Percentiles rank a stretch among this genome's conserved stretches.
These are phyloP conservation scores for Cerastis rubricosa DNA, from an alignment of 2,888 invertebrate genomes.

Conservation along the genomic window DNA sequence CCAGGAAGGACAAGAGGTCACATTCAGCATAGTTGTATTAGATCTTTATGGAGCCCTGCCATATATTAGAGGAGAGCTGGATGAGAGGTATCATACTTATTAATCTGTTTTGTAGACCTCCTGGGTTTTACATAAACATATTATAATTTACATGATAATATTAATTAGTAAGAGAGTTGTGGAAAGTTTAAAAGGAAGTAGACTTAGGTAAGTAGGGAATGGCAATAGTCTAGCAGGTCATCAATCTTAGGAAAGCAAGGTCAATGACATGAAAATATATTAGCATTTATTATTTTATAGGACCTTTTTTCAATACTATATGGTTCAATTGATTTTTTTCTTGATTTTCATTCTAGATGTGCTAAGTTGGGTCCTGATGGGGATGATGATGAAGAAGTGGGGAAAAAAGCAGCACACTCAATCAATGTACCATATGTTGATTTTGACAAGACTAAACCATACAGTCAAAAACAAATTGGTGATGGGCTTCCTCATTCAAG, in stretches of 20 bases:
- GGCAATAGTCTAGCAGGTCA: background rate
- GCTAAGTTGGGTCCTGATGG: constrained; percentile 77
- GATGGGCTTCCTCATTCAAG: constrained; percentile 71
- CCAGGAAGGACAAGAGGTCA: constrained; percentile 91
- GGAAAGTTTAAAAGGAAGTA: background rate
- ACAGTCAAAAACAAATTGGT: constrained; percentile 75
- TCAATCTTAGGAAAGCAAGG: background rate
- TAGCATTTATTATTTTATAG: background rate
- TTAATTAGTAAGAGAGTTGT: background rate
- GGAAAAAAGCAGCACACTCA: constrained; percentile 70
- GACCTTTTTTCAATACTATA: background rate
- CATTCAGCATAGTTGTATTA: constrained; percentile 90
- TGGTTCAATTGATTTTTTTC: constrained; percentile 7
- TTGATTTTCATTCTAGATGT: constrained; percentile 73
- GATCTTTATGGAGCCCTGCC: constrained; percentile 91
- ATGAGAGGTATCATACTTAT: constrained; percentile 81
- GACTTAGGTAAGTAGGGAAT: background rate
- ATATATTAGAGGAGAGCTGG: constrained; percentile 92
- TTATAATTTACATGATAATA: background rate
- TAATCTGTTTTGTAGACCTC: background rate
- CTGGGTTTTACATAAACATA: background rate
- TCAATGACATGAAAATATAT: constrained; percentile 7
- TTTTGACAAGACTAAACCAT: constrained; percentile 86
- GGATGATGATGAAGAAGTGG: constrained; percentile 78
- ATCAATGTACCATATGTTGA: constrained; percentile 83